Evolutionary conservation across 2,888 invertebrate genomes (phyloP), one percentile per base, ranked within the genome.

Genomic region (Luperina testacea): DNA sequence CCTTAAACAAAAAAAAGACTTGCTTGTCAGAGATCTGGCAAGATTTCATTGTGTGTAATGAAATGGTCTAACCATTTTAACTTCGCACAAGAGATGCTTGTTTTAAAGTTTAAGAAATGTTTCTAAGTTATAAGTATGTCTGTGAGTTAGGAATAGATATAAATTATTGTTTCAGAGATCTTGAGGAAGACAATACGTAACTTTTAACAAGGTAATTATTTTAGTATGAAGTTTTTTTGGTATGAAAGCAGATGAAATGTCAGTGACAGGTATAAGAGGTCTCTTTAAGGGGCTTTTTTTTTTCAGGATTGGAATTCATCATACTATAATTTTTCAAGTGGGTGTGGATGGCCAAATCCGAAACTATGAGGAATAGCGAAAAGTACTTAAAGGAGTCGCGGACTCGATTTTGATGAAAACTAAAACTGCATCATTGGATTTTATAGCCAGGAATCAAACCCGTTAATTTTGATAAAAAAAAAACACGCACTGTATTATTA

Each of bases 1-100:
- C 20, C 20, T 70, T 17, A 64, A 73, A 68, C 45, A 75, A 81
- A 71, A 75, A 84, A 45, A 45, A 45, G 84, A 88, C 71, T 87
- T 84, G 5, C 48, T n/a, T 68, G 38, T 70, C 65, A 61, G 69
- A 68, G 61, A 80, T 77, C n/a, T 51, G 17, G 17, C 59, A 38
- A 69, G 59, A 82, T 77, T 84, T 84, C 78, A 87, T 83, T 86
- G 80, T 87, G 61, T 70, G 72, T 84, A 79, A 87, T 79, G 77
- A 80, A 85, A 82, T 80, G 76, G 53, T 85, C 77, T 81, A 77
- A 81, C 67, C 77, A 77, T 82, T 84, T 79, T 64, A 85, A 87
- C 87, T 82, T 87, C 4, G n/a, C 13, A 70, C 72, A 75, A 69
- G 42, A 76, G 73, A 85, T 8, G 70, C 72, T 68, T 73, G 75